A percentile compares a stretch with the other conserved stretches of the same genome.
Evolutionary conservation across 2,888 invertebrate species (phyloP).

Genomic region (Psylliodes chrysocephalus): DNA sequence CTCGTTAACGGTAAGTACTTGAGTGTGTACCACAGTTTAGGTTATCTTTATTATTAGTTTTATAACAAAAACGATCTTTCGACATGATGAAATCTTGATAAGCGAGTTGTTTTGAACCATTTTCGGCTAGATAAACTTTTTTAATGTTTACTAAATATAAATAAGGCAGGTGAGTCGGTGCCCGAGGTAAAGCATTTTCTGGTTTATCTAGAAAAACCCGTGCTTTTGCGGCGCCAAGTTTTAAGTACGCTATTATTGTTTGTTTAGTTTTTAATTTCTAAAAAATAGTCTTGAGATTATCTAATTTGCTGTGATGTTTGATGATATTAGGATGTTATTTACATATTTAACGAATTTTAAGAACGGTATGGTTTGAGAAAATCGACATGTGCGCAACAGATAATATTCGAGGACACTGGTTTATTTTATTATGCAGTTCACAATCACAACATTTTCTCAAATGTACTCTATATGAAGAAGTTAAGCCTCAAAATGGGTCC

Average conservation of each 20-base stretch:
- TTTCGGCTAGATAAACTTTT: slow-evolving; percentile 3
- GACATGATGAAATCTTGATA: slow-evolving; percentile 11
- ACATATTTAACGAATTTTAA: too few species aligned
- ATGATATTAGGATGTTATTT: too few species aligned
- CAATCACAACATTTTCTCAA: too few species aligned
- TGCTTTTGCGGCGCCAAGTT: neutral
- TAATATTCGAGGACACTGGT: too few species aligned
- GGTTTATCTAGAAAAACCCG: neutral
- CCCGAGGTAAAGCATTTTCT: neutral
- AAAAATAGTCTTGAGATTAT: too few species aligned
- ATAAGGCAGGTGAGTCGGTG: neutral
- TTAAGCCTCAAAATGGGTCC: too few species aligned
- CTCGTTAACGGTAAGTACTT: neutral
- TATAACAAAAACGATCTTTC: slow-evolving; percentile 11
- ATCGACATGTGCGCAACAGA: too few species aligned
- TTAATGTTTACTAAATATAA: slow-evolving; percentile 12
- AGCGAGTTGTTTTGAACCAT: slow-evolving; percentile 10
- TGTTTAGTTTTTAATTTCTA: too few species aligned
- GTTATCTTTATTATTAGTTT: slow-evolving; percentile 11
- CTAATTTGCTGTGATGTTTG: too few species aligned
- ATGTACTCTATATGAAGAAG: too few species aligned
- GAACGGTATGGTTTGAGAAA: too few species aligned
- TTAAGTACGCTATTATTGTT: neutral
- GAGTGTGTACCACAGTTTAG: neutral
- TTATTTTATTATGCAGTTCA: too few species aligned